A percentile compares a stretch with the other conserved stretches of the same genome.
phyloP scores from a whole-genome alignment of 2,797 vertebrate species.

The Chelonia mydas region DNA sequence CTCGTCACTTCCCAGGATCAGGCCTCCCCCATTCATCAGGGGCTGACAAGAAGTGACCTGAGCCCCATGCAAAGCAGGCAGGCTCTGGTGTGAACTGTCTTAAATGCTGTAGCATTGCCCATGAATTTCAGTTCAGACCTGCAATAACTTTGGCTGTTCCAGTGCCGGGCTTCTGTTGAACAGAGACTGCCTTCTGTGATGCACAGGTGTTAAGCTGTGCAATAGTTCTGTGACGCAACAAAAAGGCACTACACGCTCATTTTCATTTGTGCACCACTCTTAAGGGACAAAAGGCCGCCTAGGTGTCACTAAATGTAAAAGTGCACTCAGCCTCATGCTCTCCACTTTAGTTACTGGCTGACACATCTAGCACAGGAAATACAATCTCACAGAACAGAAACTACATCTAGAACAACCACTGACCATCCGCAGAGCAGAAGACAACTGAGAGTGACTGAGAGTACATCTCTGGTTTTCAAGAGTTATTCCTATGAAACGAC shows the following conservation, averaged over 20 bases:
- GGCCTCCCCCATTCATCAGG: background rate
- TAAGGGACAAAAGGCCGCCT: background rate
- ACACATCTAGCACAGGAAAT: background rate
- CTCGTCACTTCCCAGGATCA: background rate
- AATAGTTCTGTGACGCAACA: background rate
- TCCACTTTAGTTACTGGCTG: background rate
- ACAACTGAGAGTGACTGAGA: background rate
- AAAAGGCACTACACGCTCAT: fast-evolving
- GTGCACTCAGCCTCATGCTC: background rate
- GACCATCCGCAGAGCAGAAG: background rate
- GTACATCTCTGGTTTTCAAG: background rate
- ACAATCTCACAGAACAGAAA: background rate
- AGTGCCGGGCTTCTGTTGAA: background rate
- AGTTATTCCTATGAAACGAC: background rate
- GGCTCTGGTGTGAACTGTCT: background rate
- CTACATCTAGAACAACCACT: background rate
- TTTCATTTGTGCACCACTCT: background rate
- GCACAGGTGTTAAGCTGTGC: background rate
- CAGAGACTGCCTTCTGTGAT: background rate
- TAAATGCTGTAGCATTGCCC: background rate
- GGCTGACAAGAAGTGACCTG: background rate
- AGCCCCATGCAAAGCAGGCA: background rate
- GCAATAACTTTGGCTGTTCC: background rate
- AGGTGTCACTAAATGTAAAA: background rate
- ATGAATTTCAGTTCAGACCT: background rate